phyloP scores from a whole-genome alignment of 2,888 invertebrate genomes.

The Pyrgus malvae region DNA sequence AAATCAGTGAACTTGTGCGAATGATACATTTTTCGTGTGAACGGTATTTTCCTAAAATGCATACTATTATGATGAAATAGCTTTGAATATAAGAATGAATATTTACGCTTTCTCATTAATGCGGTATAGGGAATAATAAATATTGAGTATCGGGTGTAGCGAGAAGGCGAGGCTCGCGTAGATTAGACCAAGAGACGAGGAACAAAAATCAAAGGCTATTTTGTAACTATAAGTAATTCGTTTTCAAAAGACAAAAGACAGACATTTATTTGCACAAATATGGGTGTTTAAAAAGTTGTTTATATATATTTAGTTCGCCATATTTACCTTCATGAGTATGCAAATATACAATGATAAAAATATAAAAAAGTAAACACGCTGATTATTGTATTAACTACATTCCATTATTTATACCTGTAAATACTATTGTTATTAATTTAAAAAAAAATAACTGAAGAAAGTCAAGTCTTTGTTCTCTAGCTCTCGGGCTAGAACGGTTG shows the following conservation, averaged over 20 bases:
- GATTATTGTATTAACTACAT: too few species aligned
- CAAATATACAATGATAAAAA: too few species aligned
- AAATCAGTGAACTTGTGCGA: too few species aligned
- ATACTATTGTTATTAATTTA: too few species aligned
- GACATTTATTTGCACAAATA: too few species aligned
- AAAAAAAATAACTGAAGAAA: too few species aligned
- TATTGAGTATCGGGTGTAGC: slow-evolving; percentile 44
- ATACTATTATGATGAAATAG: slow-evolving; percentile 32
- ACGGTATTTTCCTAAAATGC: slow-evolving; percentile 30
- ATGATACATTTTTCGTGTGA: too few species aligned
- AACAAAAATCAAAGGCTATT: background rate
- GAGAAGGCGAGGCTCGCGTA: slow-evolving; percentile 26
- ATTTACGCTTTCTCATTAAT: slow-evolving; percentile 57
- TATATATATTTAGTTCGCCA: too few species aligned
- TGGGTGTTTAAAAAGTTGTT: too few species aligned
- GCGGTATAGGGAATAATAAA: slow-evolving; percentile 55
- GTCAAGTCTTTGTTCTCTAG: background rate
- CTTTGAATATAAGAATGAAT: slow-evolving; percentile 48
- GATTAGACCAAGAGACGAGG: slow-evolving; percentile 21
- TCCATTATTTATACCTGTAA: too few species aligned
- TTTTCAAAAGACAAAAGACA: background rate
- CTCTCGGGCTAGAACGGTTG: slow-evolving; percentile 31
- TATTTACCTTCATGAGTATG: too few species aligned
- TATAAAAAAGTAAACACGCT: too few species aligned
- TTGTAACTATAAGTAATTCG: background rate